These are phyloP conservation scores for Chelmon rostratus DNA, from an alignment of 2,797 vertebrate genomes.

Conservation along the genomic window DNA sequence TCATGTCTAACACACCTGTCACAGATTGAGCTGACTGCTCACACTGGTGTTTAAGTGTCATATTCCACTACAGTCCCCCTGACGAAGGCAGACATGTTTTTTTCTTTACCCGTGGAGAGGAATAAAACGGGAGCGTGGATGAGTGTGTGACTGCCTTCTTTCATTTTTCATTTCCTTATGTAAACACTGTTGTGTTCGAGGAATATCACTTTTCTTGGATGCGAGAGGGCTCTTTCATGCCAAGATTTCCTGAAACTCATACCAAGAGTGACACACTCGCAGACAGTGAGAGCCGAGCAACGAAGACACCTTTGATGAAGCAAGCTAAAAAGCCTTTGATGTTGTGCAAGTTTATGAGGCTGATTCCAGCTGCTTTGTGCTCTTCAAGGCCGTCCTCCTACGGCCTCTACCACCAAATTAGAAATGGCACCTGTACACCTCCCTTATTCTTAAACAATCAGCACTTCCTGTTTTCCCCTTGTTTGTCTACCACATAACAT, in stretches of 20 bases:
- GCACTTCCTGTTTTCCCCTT: slow-evolving; percentile 69
- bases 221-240: slow-evolving; percentile 76
- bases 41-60: slow-evolving; percentile 71
- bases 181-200: slow-evolving; percentile 75
- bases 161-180: slow-evolving; percentile 79
- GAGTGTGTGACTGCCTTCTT: slow-evolving; percentile 70
- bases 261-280: slow-evolving; percentile 71
- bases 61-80: slow-evolving; percentile 53
- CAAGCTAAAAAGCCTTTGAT: slow-evolving; percentile 83
- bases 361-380: slow-evolving; percentile 83
- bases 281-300: slow-evolving; percentile 66
- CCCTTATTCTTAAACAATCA: slow-evolving; percentile 82
- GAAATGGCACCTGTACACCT: slow-evolving; percentile 83
- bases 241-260: slow-evolving; percentile 78
- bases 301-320: slow-evolving; percentile 83
- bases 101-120: slow-evolving; percentile 57
- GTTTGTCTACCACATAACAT: slow-evolving; percentile 73
- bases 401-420: slow-evolving; percentile 79
- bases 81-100: slow-evolving; percentile 57
- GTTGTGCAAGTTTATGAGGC: slow-evolving; percentile 77
- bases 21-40: slow-evolving; percentile 58
- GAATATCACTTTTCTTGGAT: slow-evolving; percentile 73
- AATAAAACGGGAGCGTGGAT: slow-evolving; percentile 28
- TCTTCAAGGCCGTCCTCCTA: slow-evolving; percentile 78
- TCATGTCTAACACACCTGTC: slow-evolving; percentile 68